Conservation (phyloP, 2,888 invertebrate genomes). For the Alloscopus bannaensis region DNA sequence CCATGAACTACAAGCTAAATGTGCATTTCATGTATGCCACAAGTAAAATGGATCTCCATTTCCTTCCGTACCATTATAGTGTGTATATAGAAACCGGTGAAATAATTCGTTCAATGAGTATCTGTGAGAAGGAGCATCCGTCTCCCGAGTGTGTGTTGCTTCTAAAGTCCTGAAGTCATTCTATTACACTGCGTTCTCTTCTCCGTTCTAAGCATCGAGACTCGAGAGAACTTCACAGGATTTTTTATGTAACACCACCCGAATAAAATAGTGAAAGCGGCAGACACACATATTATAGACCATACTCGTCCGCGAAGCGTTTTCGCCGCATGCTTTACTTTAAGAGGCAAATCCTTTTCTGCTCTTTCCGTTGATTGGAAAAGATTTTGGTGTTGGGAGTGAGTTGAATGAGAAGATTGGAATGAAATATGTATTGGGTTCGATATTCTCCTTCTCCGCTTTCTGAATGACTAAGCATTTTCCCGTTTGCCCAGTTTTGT, state of each 20-base stretch:
- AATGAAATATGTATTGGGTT: conserved; percentile 9
- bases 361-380: conserved; percentile 26
- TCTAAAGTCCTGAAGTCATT: too few species aligned
- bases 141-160: too few species aligned
- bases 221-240: too few species aligned
- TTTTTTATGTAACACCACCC: too few species aligned
- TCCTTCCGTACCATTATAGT: background rate
- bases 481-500: background rate
- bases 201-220: too few species aligned
- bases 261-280: too few species aligned
- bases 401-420: conserved; percentile 4
- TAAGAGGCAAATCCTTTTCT: conserved; percentile 16
- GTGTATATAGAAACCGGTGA: background rate
- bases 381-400: conserved; percentile 10
- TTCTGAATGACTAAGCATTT: background rate
- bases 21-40: too few species aligned
- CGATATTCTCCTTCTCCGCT: background rate
- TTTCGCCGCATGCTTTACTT: background rate
- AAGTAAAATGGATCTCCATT: background rate
- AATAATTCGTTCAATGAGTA: too few species aligned
- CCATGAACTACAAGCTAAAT: conserved; percentile 11
- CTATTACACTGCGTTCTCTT: too few species aligned
- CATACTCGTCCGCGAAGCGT: too few species aligned
- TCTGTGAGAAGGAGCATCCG: too few species aligned
- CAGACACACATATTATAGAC: too few species aligned